These are phyloP conservation scores for Malthinus flaveolus DNA, from an alignment of 2,888 invertebrate species.

Conservation along the genomic window DNA sequence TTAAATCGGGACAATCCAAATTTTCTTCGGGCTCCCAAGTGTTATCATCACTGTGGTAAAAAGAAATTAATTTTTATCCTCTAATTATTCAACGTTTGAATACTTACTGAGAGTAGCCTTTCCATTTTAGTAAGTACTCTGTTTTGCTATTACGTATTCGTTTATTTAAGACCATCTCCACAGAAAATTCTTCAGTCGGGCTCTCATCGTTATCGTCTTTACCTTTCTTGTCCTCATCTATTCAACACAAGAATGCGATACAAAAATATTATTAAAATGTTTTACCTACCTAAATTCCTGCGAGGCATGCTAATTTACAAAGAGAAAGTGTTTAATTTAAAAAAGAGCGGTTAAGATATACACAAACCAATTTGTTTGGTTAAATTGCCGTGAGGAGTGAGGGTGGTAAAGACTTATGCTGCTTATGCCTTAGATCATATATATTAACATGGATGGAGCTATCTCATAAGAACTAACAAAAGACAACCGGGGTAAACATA, in stretches of 20 bases:
- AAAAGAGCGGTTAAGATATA: not conserved
- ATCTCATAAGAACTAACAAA: no score
- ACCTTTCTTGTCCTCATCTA: conserved; percentile 7
- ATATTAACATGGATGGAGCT: no score
- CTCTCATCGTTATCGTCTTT: conserved; percentile 18
- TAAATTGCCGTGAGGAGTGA: no score
- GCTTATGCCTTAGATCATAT: not conserved
- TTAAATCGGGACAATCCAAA: conserved; percentile 74
- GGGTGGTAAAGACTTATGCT: no score
- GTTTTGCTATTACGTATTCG: conserved; percentile 70
- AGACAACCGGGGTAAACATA: no score
- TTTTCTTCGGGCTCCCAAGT: conserved; percentile 87
- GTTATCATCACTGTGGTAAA: conserved; percentile 59
- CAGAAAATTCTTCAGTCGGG: conserved; percentile 63
- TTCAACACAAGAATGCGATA: not conserved
- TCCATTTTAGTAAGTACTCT: conserved; percentile 69
- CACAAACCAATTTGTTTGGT: not conserved
- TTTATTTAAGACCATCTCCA: conserved; percentile 75
- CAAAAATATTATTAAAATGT: not conserved
- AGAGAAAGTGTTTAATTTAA: not conserved
- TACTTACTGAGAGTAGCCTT: conserved; percentile 66
- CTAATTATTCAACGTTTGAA: not conserved
- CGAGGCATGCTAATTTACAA: not conserved
- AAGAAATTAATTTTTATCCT: not conserved
- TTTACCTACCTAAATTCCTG: not conserved